Base-by-base conservation (phyloP, 2,113 vertebrate species). In the Pyrgilauda ruficollis region DNA sequence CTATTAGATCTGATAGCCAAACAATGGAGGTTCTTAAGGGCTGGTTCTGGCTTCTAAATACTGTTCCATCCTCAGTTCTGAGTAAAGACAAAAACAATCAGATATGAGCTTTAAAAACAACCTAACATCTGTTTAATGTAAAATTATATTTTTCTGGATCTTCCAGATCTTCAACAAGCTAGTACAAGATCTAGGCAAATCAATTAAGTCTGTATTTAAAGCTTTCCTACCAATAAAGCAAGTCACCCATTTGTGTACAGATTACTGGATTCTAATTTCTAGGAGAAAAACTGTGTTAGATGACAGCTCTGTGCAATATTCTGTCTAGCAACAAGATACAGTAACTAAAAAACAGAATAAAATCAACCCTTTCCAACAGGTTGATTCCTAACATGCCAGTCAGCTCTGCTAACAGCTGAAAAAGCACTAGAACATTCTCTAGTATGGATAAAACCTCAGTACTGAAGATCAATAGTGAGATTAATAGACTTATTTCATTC, bases 401-500 rank as follows among this genome's bases (percentile, higher is more conserved):
- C 35, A 68, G 16, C 30, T 46, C 27, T 33, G 6, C 21, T 70
- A 84, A 52, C 8, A 50, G 26, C 3, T 58, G 43, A 62, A 90
- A 92, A 92, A 67, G 15, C 17, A 75, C 24, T 72, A 41, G 1
- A 35, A 3, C 10, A 53, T 52, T 72, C 59, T 70, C 39, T 55
- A 79, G 13, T 46, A 43, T 0, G 5, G 55, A 72, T 78, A 67
- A 84, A 69, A 49, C 26, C 31, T 90, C 64, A n/a, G 20, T 44
- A 62, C 22, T 66, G 44, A 81, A 79, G 62, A 84, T 74, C 37
- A 89, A 28, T 26, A 82, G 79, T 72, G 47, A 90, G 66, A 97
- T 90, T 86, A 95, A 92, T 30, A 35, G 67, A 88, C 24, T 94
- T 84, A 96, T 73, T 86, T 94, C 53, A 53, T 64, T 90, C 55